These are phyloP conservation scores for Sebastolobus alascanus DNA, from an alignment of 2,797 vertebrate genomes.

Conservation along the genomic window DNA sequence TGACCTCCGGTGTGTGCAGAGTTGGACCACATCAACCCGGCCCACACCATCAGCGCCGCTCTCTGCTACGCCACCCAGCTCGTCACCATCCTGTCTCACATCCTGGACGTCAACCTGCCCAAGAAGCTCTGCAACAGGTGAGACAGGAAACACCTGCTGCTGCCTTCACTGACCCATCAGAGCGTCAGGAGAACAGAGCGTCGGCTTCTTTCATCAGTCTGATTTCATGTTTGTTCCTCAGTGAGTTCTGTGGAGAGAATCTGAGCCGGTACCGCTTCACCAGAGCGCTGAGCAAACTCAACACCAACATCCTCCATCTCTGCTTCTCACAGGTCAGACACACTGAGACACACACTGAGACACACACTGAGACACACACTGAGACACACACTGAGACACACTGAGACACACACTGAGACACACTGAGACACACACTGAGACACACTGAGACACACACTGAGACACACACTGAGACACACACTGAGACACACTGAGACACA, in stretches of 20 bases:
- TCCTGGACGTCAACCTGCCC: conserved; percentile 95
- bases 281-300: conserved; percentile 94
- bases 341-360: not conserved
- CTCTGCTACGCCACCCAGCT: conserved; percentile 96
- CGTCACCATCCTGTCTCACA: conserved; percentile 93
- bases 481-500: not conserved
- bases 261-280: conserved; percentile 95
- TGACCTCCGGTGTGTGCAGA: conserved; percentile 78
- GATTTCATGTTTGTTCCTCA: conserved; percentile 59
- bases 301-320: conserved; percentile 95
- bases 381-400: not conserved
- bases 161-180: not conserved
- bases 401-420: not conserved
- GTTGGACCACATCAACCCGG: conserved; percentile 95
- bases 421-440: not conserved
- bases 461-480: not conserved
- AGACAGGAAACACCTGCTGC: not conserved
- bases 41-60: conserved; percentile 95
- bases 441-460: not conserved
- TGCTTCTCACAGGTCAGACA: conserved; percentile 95
- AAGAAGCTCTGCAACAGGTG: conserved; percentile 98
- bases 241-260: conserved; percentile 97
- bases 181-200: not conserved
- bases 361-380: not conserved
- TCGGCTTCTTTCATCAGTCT: rapidly evolving